Base-by-base conservation (phyloP, 2,113 vertebrate genomes). In the Coregonus clupeaformis region DNA sequence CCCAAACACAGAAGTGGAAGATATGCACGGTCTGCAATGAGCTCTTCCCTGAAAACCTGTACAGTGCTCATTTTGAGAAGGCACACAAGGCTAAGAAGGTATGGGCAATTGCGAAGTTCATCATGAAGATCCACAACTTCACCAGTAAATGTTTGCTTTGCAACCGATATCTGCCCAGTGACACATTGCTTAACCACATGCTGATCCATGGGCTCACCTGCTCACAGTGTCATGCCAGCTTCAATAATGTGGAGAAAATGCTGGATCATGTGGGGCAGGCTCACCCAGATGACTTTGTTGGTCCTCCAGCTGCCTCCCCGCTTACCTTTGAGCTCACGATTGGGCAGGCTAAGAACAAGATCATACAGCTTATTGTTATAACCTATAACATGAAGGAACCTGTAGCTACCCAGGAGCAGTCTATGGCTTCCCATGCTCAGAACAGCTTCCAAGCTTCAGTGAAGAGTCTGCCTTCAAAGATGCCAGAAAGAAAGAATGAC, bases 71-170 rank as follows among this genome's bases (percentile, higher is more conserved):
- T 89, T 97, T 98, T 77, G 97, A 98, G 86, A 98, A 95, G 80
- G 97, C 97, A 67, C 97, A 99, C 90, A 98, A 99, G 91, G 96
- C 96, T 0, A 96, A 97, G 89, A 98, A 96, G 92, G 95, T 99
- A 75, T 96, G 96, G 68, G 97, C 96, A 0, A 94, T 98, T 78
- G 98, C 98, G 70, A 99, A 97, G 89, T 98, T 98, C 86, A 98
- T 99, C 71, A 97, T 98, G 97, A 98, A 98, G 92, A 99, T 99
- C 89, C 97, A 98, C 91, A 98, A 97, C 90, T 99, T 99, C 77
- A 98, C 98, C 79, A 99, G 98, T 91, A 98, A 98, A 93, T 99
- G 98, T 92, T 94, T 99, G 86, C 96, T 98, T 88, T 99, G 98
- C 92, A 99, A 98, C 73, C 95, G 97, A 62, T 99, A 98, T 82